Conservation (phyloP, 2,797 vertebrate species). For the Pteronotus mesoamericanus region DNA sequence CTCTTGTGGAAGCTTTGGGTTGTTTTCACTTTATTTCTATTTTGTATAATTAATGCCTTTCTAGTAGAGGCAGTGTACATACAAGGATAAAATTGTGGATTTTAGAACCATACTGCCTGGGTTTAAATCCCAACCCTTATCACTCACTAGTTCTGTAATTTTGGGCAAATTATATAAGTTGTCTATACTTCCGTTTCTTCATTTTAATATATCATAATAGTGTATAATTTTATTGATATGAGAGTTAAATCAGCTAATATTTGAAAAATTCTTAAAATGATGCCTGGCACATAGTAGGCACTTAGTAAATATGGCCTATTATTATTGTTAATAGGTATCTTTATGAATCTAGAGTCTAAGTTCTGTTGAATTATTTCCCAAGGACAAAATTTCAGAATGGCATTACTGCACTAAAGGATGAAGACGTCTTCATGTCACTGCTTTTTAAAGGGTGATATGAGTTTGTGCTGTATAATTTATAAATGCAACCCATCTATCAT, state of each 20-base stretch:
- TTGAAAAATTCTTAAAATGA: slow-evolving; percentile 28
- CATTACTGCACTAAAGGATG: background rate
- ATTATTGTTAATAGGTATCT: slow-evolving; percentile 15
- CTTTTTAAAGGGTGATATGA: slow-evolving; percentile 21
- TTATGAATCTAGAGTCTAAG: slow-evolving; percentile 36
- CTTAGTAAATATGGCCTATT: slow-evolving; percentile 30
- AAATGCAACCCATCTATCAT: background rate
- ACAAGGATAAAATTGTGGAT: background rate
- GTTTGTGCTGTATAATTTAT: slow-evolving; percentile 43
- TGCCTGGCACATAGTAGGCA: background rate
- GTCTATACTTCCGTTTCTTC: slow-evolving; percentile 20
- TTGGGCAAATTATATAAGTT: slow-evolving; percentile 14
- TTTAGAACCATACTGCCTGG: background rate
- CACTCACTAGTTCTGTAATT: slow-evolving; percentile 3
- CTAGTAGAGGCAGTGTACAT: background rate
- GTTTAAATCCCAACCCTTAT: background rate
- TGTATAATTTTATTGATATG: background rate
- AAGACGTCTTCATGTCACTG: slow-evolving; percentile 17
- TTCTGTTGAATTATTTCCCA: slow-evolving; percentile 44
- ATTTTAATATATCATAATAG: background rate
- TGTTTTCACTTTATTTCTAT: slow-evolving; percentile 47
- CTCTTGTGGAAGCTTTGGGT: background rate
- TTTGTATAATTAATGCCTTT: background rate
- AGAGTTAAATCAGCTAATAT: slow-evolving; percentile 29
- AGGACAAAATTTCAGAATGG: slow-evolving; percentile 46